phyloP scores from a whole-genome alignment of 2,888 invertebrate genomes.

The Tachina lurida region DNA sequence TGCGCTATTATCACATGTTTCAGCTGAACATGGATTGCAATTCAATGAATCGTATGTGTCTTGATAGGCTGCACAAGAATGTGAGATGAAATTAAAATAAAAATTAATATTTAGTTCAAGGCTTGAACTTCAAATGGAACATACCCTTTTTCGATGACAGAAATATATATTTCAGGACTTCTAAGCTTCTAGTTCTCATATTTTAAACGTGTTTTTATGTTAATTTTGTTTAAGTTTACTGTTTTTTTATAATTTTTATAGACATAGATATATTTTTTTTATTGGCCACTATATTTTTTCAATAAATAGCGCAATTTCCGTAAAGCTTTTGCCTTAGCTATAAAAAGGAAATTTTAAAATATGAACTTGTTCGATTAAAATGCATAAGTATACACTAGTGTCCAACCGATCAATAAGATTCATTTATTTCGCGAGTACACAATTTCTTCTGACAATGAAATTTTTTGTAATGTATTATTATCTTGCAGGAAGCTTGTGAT shows the following conservation, averaged over 20 bases:
- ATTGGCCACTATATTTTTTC: constrained; percentile 79
- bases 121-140: constrained; percentile 67
- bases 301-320: constrained; percentile 79
- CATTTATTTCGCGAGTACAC: no score
- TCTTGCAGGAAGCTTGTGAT: no score
- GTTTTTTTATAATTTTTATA: constrained; percentile 60
- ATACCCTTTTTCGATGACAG: constrained; percentile 73
- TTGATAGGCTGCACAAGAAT: constrained; percentile 37
- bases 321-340: constrained; percentile 80
- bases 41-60: constrained; percentile 64
- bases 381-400: not conserved
- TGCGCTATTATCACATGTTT: constrained; percentile 58
- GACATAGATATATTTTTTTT: constrained; percentile 58
- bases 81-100: not conserved
- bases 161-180: constrained; percentile 27
- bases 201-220: constrained; percentile 32
- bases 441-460: no score
- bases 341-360: constrained; percentile 63
- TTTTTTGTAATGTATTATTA: no score
- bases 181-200: constrained; percentile 21
- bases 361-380: not conserved
- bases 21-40: constrained; percentile 56
- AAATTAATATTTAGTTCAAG: not conserved
- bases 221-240: constrained; percentile 22
- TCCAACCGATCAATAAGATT: not conserved